These are phyloP conservation scores for Balearica regulorum DNA, from an alignment of 2,797 vertebrate genomes.

Conservation along the genomic window DNA sequence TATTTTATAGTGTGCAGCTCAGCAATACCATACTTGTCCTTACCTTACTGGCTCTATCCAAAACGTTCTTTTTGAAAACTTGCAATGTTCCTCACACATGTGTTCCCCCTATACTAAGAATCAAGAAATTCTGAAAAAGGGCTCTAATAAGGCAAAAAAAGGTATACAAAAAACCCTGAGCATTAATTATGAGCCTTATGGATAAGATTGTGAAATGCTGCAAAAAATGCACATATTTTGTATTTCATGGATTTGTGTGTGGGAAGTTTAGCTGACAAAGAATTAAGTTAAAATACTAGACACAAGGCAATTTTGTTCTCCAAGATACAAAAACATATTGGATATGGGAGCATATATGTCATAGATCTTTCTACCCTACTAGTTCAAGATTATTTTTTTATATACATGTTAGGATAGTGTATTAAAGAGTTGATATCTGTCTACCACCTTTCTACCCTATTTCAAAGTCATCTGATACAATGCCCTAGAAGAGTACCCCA, in stretches of 20 bases:
- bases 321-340: neutral
- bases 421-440: neutral
- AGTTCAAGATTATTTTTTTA: neutral
- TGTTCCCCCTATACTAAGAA: neutral
- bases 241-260: neutral
- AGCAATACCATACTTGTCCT: neutral
- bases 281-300: neutral
- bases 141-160: neutral
- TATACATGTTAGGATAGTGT: neutral
- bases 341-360: neutral
- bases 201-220: neutral
- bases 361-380: neutral
- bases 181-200: neutral
- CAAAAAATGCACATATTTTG: neutral
- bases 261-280: neutral
- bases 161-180: neutral
- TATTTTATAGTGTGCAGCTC: neutral
- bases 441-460: neutral
- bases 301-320: neutral
- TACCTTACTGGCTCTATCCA: neutral
- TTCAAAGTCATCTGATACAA: neutral
- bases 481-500: neutral
- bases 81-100: accelerated
- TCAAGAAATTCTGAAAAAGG: neutral
- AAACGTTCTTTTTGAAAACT: neutral